phyloP scores from a whole-genome alignment of 2,113 vertebrate species.

The Xenotilapia flavipinnis region DNA sequence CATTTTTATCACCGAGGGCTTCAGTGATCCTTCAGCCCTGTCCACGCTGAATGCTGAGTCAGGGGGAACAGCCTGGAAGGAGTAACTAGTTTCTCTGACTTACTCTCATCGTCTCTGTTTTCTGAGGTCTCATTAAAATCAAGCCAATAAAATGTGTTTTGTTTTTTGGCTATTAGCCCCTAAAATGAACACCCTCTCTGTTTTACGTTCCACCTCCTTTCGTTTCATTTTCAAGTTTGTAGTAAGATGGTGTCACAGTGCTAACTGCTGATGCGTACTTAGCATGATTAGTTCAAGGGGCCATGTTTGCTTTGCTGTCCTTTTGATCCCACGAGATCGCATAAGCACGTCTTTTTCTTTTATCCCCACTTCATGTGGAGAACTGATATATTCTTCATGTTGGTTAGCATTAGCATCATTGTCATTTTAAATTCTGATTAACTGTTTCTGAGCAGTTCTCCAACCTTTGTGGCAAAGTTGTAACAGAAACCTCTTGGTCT shows the following conservation, averaged over 20 bases:
- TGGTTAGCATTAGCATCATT: neutral
- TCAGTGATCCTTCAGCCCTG: neutral
- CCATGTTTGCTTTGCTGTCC: neutral
- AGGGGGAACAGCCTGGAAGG: neutral
- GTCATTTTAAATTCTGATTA: neutral
- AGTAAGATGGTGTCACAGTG: neutral
- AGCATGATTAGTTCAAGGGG: neutral
- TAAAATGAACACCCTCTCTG: no score
- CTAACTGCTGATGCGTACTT: neutral
- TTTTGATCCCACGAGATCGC: neutral
- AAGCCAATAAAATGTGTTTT: neutral
- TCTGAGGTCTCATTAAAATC: neutral
- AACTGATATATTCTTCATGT: neutral
- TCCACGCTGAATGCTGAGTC: constrained; percentile 11
- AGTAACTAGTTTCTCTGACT: neutral
- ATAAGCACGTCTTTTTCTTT: neutral
- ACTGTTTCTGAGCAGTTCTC: neutral
- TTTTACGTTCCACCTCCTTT: neutral
- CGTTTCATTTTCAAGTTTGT: neutral
- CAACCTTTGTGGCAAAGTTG: neutral
- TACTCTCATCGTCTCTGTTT: neutral
- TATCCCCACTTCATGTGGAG: neutral
- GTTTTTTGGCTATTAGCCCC: neutral
- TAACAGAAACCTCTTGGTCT: neutral
- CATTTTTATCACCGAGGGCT: neutral